These are phyloP conservation scores for Listronotus oregonensis DNA, from an alignment of 1,140 invertebrate genomes.

Conservation along the genomic window DNA sequence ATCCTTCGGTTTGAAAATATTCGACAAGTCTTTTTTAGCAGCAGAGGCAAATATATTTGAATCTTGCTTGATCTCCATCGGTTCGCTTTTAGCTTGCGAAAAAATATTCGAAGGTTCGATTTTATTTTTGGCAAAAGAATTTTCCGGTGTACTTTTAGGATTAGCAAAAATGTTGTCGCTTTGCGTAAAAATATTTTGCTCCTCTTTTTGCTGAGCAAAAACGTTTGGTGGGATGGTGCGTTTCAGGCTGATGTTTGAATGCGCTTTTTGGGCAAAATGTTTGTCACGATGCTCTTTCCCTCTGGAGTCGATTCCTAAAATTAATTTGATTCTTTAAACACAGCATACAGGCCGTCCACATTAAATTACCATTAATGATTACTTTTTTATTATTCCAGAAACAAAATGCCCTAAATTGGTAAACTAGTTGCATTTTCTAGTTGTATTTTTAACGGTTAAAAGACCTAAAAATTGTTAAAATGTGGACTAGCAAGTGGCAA, in stretches of 20 bases:
- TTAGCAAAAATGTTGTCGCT: slow-evolving; percentile 10
- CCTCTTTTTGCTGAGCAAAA: background rate
- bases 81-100: background rate
- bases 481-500: too few species aligned
- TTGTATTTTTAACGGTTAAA: too few species aligned
- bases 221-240: background rate
- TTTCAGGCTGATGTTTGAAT: background rate
- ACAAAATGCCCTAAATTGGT: too few species aligned
- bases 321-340: too few species aligned
- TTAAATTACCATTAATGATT: too few species aligned
- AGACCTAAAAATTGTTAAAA: too few species aligned
- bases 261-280: slow-evolving; percentile 15
- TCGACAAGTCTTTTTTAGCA: slow-evolving; percentile 6
- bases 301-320: slow-evolving; percentile 29
- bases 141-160: background rate
- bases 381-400: too few species aligned
- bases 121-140: slow-evolving; percentile 29
- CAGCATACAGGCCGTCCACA: too few species aligned
- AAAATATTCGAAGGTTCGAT: slow-evolving; percentile 13
- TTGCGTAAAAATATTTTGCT: slow-evolving; percentile 33
- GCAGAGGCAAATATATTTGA: slow-evolving; percentile 13
- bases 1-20: slow-evolving; percentile 11
- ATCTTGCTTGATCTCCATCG: slow-evolving; percentile 7
- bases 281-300: slow-evolving; percentile 19
- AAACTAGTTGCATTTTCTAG: too few species aligned